Percentiles rank a stretch among this genome's conserved stretches.
These are phyloP conservation scores for Tyrannus savana DNA, from an alignment of 2,113 vertebrate genomes.

Conservation along the genomic window DNA sequence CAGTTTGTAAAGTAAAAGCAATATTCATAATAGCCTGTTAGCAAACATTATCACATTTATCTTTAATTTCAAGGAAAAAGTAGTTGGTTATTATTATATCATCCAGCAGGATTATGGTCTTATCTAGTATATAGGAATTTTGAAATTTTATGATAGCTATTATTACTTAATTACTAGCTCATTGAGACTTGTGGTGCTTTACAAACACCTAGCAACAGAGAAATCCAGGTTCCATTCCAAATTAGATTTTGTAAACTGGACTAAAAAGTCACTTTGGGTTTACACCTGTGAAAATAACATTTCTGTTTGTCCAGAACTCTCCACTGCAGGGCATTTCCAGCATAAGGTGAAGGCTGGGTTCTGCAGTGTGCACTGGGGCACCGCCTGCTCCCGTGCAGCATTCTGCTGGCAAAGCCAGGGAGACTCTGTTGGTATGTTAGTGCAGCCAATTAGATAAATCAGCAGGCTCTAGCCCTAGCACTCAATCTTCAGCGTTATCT, in stretches of 20 bases:
- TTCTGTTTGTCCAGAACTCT: neutral
- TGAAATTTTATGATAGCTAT: neutral
- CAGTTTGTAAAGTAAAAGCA: neutral
- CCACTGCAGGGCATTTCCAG: neutral
- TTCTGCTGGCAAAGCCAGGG: neutral
- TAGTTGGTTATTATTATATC: neutral
- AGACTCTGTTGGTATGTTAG: neutral
- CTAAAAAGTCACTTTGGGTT: neutral
- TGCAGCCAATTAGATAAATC: neutral
- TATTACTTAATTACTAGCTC: conserved; percentile 18
- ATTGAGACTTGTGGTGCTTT: neutral
- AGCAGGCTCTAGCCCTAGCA: neutral
- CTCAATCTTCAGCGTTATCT: neutral
- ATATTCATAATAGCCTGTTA: neutral
- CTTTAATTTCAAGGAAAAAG: neutral
- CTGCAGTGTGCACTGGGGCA: neutral
- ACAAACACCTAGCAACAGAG: neutral
- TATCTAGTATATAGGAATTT: neutral
- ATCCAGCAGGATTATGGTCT: neutral
- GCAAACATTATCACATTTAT: neutral
- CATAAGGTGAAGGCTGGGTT: neutral
- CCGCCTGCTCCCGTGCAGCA: fast-evolving
- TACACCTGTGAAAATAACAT: neutral
- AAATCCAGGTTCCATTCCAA: neutral
- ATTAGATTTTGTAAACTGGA: neutral